phyloP scores from a whole-genome alignment of 2,113 vertebrate genomes.

The Spermophilus dauricus region DNA sequence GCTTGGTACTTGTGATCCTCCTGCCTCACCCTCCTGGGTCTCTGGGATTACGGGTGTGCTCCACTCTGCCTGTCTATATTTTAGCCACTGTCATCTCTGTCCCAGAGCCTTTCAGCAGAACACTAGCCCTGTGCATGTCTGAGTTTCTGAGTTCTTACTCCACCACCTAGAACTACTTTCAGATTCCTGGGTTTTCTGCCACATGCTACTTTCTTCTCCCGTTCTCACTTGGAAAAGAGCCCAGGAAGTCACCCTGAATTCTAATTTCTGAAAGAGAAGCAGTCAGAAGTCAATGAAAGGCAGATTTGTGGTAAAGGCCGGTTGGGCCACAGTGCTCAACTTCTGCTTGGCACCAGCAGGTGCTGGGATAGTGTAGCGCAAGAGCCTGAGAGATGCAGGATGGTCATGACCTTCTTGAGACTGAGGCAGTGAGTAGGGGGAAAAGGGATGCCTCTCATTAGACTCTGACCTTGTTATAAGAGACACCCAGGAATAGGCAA shows the following conservation, averaged over 20 bases:
- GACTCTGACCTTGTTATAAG: neutral
- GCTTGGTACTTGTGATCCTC: neutral
- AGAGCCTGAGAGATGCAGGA: neutral
- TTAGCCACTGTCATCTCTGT: neutral
- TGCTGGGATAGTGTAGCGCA: neutral
- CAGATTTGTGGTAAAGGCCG: neutral
- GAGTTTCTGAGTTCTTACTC: neutral
- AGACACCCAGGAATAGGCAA: neutral
- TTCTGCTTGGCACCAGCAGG: neutral
- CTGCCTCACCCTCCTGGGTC: neutral
- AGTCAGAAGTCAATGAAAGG: neutral
- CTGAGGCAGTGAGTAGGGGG: neutral
- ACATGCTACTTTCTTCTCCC: neutral
- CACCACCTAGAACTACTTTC: neutral
- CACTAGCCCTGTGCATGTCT: neutral
- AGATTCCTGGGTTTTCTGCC: neutral
- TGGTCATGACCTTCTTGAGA: neutral
- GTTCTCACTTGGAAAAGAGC: slow-evolving; percentile 47
- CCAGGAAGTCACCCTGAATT: neutral
- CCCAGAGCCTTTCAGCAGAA: neutral
- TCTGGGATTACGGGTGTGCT: neutral
- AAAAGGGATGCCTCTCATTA: neutral
- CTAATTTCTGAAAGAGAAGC: slow-evolving; percentile 44
- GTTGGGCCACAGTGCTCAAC: neutral
- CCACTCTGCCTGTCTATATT: neutral